Percentiles rank a stretch among this genome's conserved stretches.
These are phyloP conservation scores for Drosophila triauraria DNA, from an alignment of 1,140 invertebrate species.

Conservation along the genomic window DNA sequence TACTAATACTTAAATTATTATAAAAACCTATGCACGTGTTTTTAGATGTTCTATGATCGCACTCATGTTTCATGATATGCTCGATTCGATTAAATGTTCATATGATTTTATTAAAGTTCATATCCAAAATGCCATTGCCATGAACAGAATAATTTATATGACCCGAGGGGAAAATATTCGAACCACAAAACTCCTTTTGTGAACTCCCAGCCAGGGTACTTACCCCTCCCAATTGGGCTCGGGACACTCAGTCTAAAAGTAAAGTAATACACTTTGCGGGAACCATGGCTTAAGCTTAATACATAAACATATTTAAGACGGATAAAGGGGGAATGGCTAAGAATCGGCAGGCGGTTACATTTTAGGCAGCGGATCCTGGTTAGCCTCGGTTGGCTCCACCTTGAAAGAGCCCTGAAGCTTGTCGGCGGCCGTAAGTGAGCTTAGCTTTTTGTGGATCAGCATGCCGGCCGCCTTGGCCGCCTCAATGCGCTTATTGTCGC, in stretches of 20 bases:
- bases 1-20: too few species aligned
- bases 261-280: constrained; percentile 6
- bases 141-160: constrained; percentile 12
- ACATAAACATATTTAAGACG: neutral
- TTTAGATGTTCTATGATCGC: neutral
- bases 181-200: neutral
- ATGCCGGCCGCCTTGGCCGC: constrained; percentile 66
- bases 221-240: constrained; percentile 22
- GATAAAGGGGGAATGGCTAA: constrained; percentile 36
- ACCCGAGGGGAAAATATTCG: neutral
- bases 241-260: constrained; percentile 37
- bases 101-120: constrained; percentile 35
- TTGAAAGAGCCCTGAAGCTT: constrained; percentile 49
- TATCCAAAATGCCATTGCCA: constrained; percentile 1
- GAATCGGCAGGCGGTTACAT: constrained; percentile 17
- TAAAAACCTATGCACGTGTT: neutral
- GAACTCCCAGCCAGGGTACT: constrained; percentile 23
- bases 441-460: constrained; percentile 77
- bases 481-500: constrained; percentile 73
- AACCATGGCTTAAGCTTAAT: constrained; percentile 12
- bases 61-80: neutral
- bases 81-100: constrained; percentile 14
- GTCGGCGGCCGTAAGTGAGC: constrained; percentile 62
- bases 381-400: constrained; percentile 47
- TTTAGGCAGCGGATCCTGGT: constrained; percentile 24